Evolutionary conservation across 2,888 invertebrate genomes (phyloP), one percentile per base, ranked within the genome.

Genomic region (Nebria salina): DNA sequence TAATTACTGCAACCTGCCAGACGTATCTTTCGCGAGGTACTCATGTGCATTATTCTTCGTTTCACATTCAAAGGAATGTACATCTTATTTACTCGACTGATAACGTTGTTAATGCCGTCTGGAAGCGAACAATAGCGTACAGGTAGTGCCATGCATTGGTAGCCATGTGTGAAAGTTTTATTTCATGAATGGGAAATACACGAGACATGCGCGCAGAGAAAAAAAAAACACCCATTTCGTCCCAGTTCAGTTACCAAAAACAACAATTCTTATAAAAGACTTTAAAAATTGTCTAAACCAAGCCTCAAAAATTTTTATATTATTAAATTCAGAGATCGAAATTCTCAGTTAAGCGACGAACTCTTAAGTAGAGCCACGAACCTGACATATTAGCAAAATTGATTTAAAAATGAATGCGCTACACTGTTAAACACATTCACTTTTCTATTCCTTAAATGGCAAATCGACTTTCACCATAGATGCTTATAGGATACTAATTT

Each of bases 81-180:
- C 11, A 15, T 15, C 64, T 43, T 75, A 64, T 75, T 15, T n/a
- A 54, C 70, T 74, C 5, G 65, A 15, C 41, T 1, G 11, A 25
- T 80, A 80, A n/a, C 34, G 54, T 20, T 70, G 9, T 70, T 13
- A 70, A 64, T 80, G 5, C 70, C 41, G 41, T 72, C 9, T 66
- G 15, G 7, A 41, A 9, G 26, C 68, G 15, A 54, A 80, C 80
- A 80, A 80, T 75, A 65, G 80, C 1, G 34, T 70, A 72, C 80
- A 80, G 75, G 80, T 80, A 75, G 75, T 80, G 73, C 75, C 75
- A 80, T 72, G 80, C 80, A 34, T 80, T 80, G 80, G 64, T 65
- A 25, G 70, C 72, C 80, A 80, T 80, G 75, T 80, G 80, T 80
- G 75, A 80, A 80, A 75, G 80, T 80, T 70, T 66, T 26, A 25